Evolutionary conservation across 37 sponge, comb jelly and placozoan genomes (phyloP), one percentile per base, ranked within the genome.

Genomic region (Eunapius fragilis): DNA sequence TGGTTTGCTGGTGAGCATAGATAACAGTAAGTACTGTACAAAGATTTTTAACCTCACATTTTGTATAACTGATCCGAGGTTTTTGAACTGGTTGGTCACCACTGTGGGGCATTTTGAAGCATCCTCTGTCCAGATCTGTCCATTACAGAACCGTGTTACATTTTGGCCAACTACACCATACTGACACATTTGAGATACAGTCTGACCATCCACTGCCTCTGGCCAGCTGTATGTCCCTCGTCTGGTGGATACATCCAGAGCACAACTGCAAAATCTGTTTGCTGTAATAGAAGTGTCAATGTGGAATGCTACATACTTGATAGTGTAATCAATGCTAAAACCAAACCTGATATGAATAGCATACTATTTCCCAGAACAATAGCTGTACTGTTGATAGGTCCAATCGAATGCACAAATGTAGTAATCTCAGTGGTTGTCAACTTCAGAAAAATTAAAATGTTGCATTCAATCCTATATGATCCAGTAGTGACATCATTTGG

Each of bases 211-310:
- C 30, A n/a, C 34, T 27, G 81, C 74, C 74, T 87, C 87, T 19
- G n/a, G 49, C 87, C 87, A 87, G 31, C 26, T 68, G 81, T 80
- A 87, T 28, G 25, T 31, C 35, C 81, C 81, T 25, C 80, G 80
- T 35, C 34, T 25, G 37, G 33, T 77, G 2, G 12, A 19, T 2
- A 76, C 74, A 58, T 17, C 14, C 7, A 10, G 30, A 3, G 82
- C 78, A 76, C 45, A 70, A 37, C 45, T 41, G 35, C 88, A 88
- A 76, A 88, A 88, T 71, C 88, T 83, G 9, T 31, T 30, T 11
- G 30, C 88, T 88, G 31, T 10, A 72, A 10, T 27, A 17, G 58
- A 58, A 13, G 6, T 41, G 6, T 6, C 41, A 41, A 9, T 3
- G 6, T 9, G 6, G 6, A 6, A 9, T 41, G 3, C 6, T 41